A percentile compares a stretch with the other conserved stretches of the same genome.
Evolutionary conservation across 2,888 invertebrate species (phyloP).

Genomic region (Auanema freiburgensis): DNA sequence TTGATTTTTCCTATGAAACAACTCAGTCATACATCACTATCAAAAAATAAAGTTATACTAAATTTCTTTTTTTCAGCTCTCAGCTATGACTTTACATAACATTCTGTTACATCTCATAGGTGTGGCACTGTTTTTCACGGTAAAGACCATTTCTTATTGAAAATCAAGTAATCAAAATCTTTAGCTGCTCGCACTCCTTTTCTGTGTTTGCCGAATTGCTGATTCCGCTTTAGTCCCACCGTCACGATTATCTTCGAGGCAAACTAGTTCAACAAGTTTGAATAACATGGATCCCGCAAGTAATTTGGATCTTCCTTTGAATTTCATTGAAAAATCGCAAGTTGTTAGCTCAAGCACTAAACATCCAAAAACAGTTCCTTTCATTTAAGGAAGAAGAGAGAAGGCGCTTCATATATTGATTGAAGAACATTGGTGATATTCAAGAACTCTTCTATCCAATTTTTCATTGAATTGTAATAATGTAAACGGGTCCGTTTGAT

Average conservation of each 20-base stretch:
- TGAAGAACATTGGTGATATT: background rate
- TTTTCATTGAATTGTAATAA: background rate
- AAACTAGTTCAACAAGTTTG: constrained; percentile 15
- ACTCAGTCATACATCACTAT: too few species aligned
- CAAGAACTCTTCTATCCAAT: background rate
- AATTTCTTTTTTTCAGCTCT: too few species aligned
- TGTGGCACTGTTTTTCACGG: constrained; percentile 32
- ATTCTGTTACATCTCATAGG: constrained; percentile 38
- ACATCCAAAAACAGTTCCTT: background rate
- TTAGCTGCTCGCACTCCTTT: constrained; percentile 11
- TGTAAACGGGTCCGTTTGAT: background rate
- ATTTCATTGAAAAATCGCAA: too few species aligned
- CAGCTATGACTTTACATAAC: constrained; percentile 46
- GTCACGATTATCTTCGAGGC: constrained; percentile 7
- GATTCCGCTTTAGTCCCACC: constrained; percentile 17
- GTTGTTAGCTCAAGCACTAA: too few species aligned
- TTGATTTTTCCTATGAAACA: too few species aligned
- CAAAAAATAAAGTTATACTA: too few species aligned
- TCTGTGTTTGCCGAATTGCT: constrained; percentile 14
- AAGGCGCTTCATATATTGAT: constrained; percentile 16
- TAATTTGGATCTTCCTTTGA: too few species aligned
- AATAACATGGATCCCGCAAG: background rate
- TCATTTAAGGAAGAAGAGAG: constrained; percentile 15
- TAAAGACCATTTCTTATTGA: constrained; percentile 17
- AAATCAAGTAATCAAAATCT: background rate